phyloP scores from a whole-genome alignment of 1,140 invertebrate species.

The Brachionus rubens region DNA sequence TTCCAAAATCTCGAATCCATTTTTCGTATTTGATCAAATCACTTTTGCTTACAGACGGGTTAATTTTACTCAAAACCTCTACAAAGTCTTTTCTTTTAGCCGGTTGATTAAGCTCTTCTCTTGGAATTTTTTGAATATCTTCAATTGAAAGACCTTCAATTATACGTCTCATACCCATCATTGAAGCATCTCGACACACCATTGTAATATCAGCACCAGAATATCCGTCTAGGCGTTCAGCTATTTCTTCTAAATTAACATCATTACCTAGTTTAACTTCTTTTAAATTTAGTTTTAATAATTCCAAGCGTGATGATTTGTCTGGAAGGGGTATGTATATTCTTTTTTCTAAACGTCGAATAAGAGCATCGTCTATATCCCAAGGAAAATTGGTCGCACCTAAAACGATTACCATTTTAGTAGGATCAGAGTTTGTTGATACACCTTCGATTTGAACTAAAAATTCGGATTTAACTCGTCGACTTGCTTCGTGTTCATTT shows the following conservation, averaged over 20 bases:
- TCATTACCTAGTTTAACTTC: conserved; percentile 72
- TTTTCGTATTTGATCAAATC: conserved; percentile 93
- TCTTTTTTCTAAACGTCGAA: conserved; percentile 91
- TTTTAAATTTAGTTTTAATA: conserved; percentile 82
- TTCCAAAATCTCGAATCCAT: conserved; percentile 73
- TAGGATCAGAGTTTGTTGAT: conserved; percentile 52
- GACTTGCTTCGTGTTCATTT: conserved; percentile 94
- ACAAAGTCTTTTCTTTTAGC: conserved; percentile 86
- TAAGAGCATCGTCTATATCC: conserved; percentile 96
- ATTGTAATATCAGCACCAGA: conserved; percentile 98
- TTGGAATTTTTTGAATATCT: conserved; percentile 84
- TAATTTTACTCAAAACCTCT: conserved; percentile 86
- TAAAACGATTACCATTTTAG: conserved; percentile 91
- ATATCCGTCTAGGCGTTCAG: conserved; percentile 83
- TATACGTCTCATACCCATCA: conserved; percentile 96
- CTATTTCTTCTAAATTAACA: conserved; percentile 77
- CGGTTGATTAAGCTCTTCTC: conserved; percentile 81
- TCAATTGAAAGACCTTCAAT: conserved; percentile 89
- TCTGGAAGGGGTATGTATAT: conserved; percentile 99
- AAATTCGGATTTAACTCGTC: conserved; percentile 94
- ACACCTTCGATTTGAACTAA: conserved; percentile 96
- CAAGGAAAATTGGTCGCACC: conserved; percentile 99
- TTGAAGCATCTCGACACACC: conserved; percentile 95
- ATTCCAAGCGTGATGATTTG: conserved; percentile 81
- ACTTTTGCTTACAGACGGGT: conserved; percentile 89